Percentiles rank a stretch among this genome's conserved stretches.
Conservation (phyloP, 2,113 vertebrate species). For the Rattus norvegicus region DNA sequence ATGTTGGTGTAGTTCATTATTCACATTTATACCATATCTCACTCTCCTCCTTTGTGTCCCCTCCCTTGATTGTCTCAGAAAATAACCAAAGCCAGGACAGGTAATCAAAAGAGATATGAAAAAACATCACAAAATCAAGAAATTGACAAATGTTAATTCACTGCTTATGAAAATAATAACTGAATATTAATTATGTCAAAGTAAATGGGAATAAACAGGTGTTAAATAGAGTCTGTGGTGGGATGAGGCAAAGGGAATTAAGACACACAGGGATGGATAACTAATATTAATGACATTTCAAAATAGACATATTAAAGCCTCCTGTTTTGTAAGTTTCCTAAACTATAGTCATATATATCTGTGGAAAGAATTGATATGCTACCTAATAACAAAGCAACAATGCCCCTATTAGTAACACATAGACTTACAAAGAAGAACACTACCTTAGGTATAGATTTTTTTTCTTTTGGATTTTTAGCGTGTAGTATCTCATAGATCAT, state of each 20-base stretch:
- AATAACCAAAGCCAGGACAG: background rate
- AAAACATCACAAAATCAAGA: background rate
- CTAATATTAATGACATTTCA: background rate
- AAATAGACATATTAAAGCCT: background rate
- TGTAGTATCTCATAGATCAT: background rate
- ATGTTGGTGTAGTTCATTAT: background rate
- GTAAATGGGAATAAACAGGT: background rate
- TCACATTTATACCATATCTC: background rate
- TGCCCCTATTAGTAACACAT: background rate
- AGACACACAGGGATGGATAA: background rate
- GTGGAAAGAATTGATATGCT: background rate
- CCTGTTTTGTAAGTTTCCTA: background rate
- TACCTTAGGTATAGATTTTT: background rate
- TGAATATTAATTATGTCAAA: background rate
- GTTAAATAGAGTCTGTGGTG: too few species aligned
- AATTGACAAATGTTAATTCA: background rate
- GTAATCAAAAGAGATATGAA: background rate
- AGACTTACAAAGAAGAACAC: background rate
- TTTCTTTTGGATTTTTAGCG: background rate
- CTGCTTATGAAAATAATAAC: background rate
- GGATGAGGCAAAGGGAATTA: background rate
- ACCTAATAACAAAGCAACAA: background rate
- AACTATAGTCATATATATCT: background rate
- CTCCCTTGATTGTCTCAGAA: background rate
- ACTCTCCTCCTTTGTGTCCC: too few species aligned